Evolutionary conservation across 2,797 vertebrate genomes (phyloP).

Genomic region (Crypturellus tataupa): DNA sequence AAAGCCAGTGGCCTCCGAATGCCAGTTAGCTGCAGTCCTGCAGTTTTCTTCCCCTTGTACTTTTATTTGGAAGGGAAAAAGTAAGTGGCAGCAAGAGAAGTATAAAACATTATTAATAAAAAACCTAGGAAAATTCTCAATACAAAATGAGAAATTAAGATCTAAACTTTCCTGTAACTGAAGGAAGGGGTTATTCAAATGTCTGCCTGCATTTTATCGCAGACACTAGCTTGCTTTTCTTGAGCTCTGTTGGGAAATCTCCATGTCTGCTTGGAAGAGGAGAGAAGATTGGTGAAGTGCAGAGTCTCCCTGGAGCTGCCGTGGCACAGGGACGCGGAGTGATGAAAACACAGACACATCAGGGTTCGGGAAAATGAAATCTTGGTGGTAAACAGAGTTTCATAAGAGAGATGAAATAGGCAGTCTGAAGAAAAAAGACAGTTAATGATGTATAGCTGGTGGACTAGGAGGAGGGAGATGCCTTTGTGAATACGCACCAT

Average conservation of each 20-base stretch:
- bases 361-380: not conserved
- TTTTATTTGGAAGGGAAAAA: not conserved
- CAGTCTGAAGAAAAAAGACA: not conserved
- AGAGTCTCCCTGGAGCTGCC: not conserved
- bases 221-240: not conserved
- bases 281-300: not conserved
- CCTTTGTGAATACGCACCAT: not conserved
- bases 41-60: not conserved
- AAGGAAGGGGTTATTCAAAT: not conserved
- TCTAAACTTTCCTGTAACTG: not conserved
- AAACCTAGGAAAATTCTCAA: not conserved
- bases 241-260: not conserved
- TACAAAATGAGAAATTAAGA: not conserved
- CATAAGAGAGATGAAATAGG: not conserved
- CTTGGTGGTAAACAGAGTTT: not conserved
- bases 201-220: not conserved
- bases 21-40: no score
- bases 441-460: not conserved
- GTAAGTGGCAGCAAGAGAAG: not conserved
- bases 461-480: not conserved
- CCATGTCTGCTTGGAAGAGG: not conserved
- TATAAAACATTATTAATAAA: not conserved
- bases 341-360: not conserved
- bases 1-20: not conserved
- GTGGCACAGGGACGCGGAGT: not conserved